Evolutionary conservation across 2,888 invertebrate genomes (phyloP).

Genomic region (Julus scanicus): DNA sequence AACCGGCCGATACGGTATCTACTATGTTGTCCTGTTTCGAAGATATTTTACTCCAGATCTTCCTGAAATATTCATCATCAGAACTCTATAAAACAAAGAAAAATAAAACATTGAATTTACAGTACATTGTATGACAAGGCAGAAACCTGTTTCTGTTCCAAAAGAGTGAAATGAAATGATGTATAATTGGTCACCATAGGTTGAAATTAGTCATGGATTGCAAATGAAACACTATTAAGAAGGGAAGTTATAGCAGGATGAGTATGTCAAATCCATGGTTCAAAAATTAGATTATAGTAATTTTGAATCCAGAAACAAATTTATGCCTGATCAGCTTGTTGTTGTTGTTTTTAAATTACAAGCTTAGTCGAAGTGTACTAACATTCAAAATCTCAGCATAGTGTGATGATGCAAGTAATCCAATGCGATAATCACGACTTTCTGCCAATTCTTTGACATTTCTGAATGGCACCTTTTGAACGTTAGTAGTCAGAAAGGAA

Average conservation of each 20-base stretch:
- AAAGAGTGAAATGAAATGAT: neutral
- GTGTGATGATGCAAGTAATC: neutral
- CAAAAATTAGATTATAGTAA: too few species aligned
- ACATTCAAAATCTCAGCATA: neutral
- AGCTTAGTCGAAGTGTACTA: neutral
- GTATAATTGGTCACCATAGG: too few species aligned
- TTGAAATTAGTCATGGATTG: too few species aligned
- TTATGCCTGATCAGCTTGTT: too few species aligned
- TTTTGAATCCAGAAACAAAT: too few species aligned
- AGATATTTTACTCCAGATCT: neutral
- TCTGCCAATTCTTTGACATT: neutral
- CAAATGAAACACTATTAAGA: too few species aligned
- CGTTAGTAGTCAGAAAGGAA: conserved; percentile 16
- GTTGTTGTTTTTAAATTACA: too few species aligned
- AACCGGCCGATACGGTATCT: neutral
- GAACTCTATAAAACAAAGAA: neutral
- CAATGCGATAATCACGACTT: conserved; percentile 1
- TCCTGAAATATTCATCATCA: neutral
- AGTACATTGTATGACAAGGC: neutral
- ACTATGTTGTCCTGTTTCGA: neutral
- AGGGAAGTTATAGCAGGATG: too few species aligned
- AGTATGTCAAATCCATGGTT: too few species aligned
- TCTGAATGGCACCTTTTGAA: neutral
- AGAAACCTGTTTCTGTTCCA: neutral
- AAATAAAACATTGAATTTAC: neutral